Evolutionary conservation across 2,888 invertebrate genomes (phyloP).

Genomic region (Formica aserva): DNA sequence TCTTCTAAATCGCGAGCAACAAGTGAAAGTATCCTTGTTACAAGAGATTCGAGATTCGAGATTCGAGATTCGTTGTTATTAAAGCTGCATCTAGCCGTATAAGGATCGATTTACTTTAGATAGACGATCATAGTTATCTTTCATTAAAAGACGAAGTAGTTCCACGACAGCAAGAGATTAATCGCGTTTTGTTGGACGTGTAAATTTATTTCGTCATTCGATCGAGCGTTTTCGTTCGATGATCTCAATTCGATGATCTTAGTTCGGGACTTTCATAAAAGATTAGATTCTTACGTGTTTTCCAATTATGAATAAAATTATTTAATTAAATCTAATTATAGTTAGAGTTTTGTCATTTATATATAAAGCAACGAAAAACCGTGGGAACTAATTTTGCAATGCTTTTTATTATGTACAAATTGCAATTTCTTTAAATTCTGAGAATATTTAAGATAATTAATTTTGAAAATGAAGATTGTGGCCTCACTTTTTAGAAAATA

Average conservation of each 20-base stretch:
- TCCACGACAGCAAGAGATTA: not conserved
- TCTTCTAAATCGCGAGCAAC: not conserved
- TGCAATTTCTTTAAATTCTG: not conserved
- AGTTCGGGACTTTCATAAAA: not conserved
- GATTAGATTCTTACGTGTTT: not conserved
- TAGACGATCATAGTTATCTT: not conserved
- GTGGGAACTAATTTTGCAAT: not conserved
- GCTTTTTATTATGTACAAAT: not conserved
- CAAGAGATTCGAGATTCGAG: not conserved
- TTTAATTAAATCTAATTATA: not conserved
- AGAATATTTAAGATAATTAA: not conserved
- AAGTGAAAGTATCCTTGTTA: constrained; percentile 4
- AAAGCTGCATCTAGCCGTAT: not conserved
- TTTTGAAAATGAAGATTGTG: not conserved
- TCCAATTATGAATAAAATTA: not conserved
- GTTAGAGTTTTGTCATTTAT: not conserved
- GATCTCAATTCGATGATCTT: not conserved
- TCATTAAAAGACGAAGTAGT: not conserved
- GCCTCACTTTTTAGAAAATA: not conserved
- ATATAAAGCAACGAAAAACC: not conserved
- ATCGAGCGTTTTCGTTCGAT: not conserved
- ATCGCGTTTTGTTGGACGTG: not conserved
- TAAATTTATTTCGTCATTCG: not conserved
- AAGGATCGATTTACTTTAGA: not conserved
- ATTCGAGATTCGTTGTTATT: not conserved